Base-by-base conservation (phyloP, 1,140 invertebrate species). In the Zaprionus tsacasi region DNA sequence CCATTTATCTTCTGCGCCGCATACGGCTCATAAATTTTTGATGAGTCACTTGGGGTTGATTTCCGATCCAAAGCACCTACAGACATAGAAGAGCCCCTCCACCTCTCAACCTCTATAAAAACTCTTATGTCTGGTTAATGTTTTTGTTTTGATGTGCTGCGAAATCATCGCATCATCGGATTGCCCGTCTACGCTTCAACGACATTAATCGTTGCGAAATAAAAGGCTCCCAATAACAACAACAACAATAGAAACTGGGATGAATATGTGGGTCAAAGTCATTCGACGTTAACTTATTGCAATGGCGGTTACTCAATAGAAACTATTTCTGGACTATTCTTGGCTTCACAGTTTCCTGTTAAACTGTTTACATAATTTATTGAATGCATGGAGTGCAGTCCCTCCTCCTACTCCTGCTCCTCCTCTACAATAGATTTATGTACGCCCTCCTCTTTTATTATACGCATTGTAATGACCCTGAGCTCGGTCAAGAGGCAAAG, bases 11-110 rank as follows among this genome's bases (percentile, higher is more conserved):
- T 55, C 10, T 58, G 45, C 65, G 65, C 82, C 45, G 15, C 45
- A 67, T 70, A 79, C 76, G 70, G 71, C 40, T 69, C 79, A 83
- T 81, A 78, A 81, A 79, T 73, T 81, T 77, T 73, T 87, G 67
- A 87, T 82, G 56, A 87, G 45, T 66, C 77, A 66, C 45, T 55
- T 58, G 69, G 60, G 70, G 40, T 45, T 45, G 61, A 27, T 63
- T 63, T 4, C 7, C 15, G 21, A 66, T 52, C 36, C 52, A 36
- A 45, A 7, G 21, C 30, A 59, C 10, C 36, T 65, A 63, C 30
- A 25, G n/a, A 2, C 6, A 43, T 13, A 21, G 21, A 21, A 21
- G 40, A 48, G 15, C 45, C 8, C 45, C 36, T 38, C n/a, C n/a
- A n/a, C n/a, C n/a, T n/a, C n/a, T 3, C 17, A 12, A 65, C 21